Evolutionary conservation across 53 echinoderm and acorn worm genomes (phyloP), one percentile per base, ranked within the genome.

Genomic region (Mesocentrotus franciscanus): DNA sequence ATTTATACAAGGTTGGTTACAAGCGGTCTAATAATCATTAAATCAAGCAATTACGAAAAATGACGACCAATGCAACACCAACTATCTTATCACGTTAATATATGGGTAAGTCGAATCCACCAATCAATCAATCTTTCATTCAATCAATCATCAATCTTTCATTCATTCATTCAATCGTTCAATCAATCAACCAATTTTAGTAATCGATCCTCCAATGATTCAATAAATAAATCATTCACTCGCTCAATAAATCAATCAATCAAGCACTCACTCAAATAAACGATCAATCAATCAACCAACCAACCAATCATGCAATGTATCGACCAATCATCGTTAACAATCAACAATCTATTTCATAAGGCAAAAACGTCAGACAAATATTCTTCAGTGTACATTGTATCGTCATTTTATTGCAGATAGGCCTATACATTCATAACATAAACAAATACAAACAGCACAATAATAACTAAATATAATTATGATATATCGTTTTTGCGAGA

Each of bases 351-450:
- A 75, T 20, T 1, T 14, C 8, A 76, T 36, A 49, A 83, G 18
- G 58, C 57, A 26, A 56, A 39, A 18, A 58, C 27, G 58, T 87
- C n/a, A 58, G 27, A 87, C 87, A 87, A 27, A 12, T 5, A 7
- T 8, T 3, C 22, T 57, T 49, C 17, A n/a, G 56, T 58, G 29
- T 87, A n/a, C 27, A 58, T 87, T 87, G 59, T 24, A 55, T 58
- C 57, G 10, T 85, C 58, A 24, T 9, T 87, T 87, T 87, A 87
- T 87, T 87, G 87, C 87, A 87, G 87, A 87, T 58, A 55, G 85
- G 85, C 85, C 55, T 85, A 9, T 85, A 87, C 87, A 87, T 57
- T 87, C 87, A 87, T 17, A 87, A 57, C 56, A 24, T 55, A 85
- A 85, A 85, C 55, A 58, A 87, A 87, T 12, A 87, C 26, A 57